Evolutionary conservation across 2,888 invertebrate species (phyloP).

Genomic region (Vanessa cardui): DNA sequence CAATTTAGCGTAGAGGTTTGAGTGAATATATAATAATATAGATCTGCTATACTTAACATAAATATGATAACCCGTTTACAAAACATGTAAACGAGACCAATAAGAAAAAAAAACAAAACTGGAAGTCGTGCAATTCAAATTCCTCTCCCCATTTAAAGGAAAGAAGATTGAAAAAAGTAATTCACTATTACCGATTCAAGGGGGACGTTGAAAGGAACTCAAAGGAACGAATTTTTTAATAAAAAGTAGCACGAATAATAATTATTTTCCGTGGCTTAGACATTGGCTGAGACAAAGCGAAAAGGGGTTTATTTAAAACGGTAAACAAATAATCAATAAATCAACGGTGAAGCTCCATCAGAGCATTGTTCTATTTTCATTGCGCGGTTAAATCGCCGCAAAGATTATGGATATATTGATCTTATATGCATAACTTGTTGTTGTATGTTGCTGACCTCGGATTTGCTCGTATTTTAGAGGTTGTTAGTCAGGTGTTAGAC

Average conservation of each 20-base stretch:
- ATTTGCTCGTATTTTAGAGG: too few species aligned
- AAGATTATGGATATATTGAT: too few species aligned
- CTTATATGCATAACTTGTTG: too few species aligned
- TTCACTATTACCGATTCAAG: conserved; percentile 28
- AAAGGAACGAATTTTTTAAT: conserved; percentile 31
- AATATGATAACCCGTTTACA: too few species aligned
- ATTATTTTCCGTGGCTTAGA: conserved; percentile 37
- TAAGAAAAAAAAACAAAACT: conserved; percentile 13
- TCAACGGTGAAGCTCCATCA: neutral
- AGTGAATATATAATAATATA: too few species aligned
- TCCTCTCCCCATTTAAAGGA: conserved; percentile 1
- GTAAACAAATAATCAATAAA: neutral
- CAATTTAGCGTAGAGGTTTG: too few species aligned
- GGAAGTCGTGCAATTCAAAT: neutral
- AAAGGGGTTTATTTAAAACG: neutral
- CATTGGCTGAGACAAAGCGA: conserved; percentile 31
- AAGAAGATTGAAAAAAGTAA: conserved; percentile 26
- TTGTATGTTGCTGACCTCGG: too few species aligned
- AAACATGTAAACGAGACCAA: neutral
- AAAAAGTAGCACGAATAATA: conserved; percentile 32
- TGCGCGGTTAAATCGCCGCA: too few species aligned
- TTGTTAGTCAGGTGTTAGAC: too few species aligned
- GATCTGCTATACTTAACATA: too few species aligned
- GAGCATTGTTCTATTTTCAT: neutral
- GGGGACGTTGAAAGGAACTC: conserved; percentile 18